phyloP scores from a whole-genome alignment of 2,797 vertebrate species.

The Mastacembelus armatus region DNA sequence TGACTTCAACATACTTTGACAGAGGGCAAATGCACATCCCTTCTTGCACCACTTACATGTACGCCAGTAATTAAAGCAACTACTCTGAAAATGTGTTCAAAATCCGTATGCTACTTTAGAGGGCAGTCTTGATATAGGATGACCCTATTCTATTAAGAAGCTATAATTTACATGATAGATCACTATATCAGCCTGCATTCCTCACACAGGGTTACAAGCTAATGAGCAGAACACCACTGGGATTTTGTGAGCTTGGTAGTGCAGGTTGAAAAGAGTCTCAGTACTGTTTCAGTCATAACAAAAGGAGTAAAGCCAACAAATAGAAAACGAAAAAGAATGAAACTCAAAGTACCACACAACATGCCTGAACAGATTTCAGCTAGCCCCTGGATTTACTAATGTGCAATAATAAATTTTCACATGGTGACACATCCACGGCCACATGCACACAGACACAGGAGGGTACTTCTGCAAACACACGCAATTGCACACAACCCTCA shows the following conservation, averaged over 20 bases:
- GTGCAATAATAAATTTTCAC: constrained; percentile 43
- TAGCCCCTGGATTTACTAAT: constrained; percentile 31
- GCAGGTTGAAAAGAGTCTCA: neutral
- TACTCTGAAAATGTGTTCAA: neutral
- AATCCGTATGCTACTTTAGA: constrained; percentile 29
- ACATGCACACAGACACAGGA: constrained; percentile 14
- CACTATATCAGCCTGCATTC: constrained; percentile 6
- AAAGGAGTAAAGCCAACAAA: neutral
- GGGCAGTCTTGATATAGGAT: constrained; percentile 7
- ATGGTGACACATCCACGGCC: constrained; percentile 23
- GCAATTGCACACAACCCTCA: constrained; percentile 42
- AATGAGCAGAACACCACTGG: neutral
- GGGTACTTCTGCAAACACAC: constrained; percentile 26
- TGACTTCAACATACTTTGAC: constrained; percentile 5
- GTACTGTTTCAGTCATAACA: neutral
- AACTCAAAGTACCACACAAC: neutral
- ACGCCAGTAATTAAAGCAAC: constrained; percentile 2
- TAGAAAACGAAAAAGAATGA: neutral
- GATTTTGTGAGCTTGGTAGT: neutral
- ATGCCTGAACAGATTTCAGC: constrained; percentile 19
- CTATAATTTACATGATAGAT: constrained; percentile 54
- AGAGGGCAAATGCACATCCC: neutral
- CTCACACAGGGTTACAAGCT: constrained; percentile 1
- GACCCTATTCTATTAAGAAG: constrained; percentile 32
- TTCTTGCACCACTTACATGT: constrained; percentile 1